Evolutionary conservation across 2,113 vertebrate species (phyloP), one percentile per base, ranked within the genome.

Genomic region (Ursus arctos): DNA sequence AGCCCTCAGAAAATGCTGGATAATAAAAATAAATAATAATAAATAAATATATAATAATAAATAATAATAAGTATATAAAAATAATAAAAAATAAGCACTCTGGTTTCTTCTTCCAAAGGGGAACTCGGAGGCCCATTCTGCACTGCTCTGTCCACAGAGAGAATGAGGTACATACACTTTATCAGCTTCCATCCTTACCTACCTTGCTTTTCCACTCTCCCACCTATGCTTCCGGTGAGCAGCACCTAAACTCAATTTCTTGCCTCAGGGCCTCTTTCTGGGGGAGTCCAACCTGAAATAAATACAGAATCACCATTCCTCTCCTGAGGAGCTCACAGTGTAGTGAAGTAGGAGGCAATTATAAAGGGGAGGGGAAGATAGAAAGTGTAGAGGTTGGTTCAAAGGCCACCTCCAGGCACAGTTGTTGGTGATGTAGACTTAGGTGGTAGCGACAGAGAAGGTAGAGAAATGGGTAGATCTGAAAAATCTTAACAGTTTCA

Each of bases 141-240:
- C 12, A 10, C 9, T 51, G 11, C 4, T 9, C 33, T 9, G 0
- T 57, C 31, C 4, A 28, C n/a, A 49, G 12, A 74, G 16, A 47
- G 2, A 19, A 22, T 28, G 36, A 65, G 6, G 4, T 24, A 0
- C 2, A 3, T 7, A 33, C 1, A 1, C 1, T 51, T 65, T 43
- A 43, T n/a, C 33, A n/a, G 2, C 9, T 87, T 67, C n/a, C 16
- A 83, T 3, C 1, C 10, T 33, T 65, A 4, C 2, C 11, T 33
- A 24, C 22, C 16, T 69, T 0, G 1, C 10, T 31, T 65, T 49
- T 21, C 6, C 2, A 3, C 24, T 47, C 2, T 4, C 1, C 9
- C 72, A 11, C 8, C 40, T 6, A 28, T 10, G 3, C 2, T 69
- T 76, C 8, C 8, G 0, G 26, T 21, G 8, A 69, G 6, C 1